Evolutionary conservation across 64 coral and sea anemone species (phyloP).

Genomic region (Actinia tenebrosa): DNA sequence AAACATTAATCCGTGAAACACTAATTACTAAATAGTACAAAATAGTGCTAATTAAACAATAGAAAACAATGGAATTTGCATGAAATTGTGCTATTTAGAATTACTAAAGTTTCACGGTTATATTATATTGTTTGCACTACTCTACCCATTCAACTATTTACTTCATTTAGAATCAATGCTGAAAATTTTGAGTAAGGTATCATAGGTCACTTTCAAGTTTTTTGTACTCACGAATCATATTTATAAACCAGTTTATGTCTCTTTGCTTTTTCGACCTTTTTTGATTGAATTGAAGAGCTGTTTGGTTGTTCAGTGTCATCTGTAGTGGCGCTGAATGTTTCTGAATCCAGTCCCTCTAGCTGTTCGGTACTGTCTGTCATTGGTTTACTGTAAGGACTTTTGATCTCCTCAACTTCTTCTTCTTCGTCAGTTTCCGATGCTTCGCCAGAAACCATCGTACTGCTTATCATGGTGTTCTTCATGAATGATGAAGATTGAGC

Average conservation of each 20-base stretch:
- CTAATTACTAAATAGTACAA: too few species aligned
- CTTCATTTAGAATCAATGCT: too few species aligned
- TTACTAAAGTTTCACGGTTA: too few species aligned
- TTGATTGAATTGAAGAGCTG: not conserved
- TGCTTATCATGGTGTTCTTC: constrained; percentile 59
- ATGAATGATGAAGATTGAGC: constrained; percentile 44
- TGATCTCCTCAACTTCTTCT: constrained; percentile 20
- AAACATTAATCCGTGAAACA: too few species aligned
- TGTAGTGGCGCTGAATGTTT: not conserved
- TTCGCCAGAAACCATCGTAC: constrained; percentile 93
- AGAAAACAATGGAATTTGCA: too few species aligned
- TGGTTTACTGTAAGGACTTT: not conserved
- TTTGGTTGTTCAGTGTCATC: not conserved
- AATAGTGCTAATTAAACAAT: too few species aligned
- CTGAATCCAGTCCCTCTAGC: not conserved
- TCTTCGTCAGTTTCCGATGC: constrained; percentile 99
- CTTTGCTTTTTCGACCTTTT: constrained; percentile 48
- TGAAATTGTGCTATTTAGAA: too few species aligned
- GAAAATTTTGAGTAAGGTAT: too few species aligned
- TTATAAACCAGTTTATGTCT: constrained; percentile 85
- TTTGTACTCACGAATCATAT: constrained; percentile 84
- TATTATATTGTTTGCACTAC: too few species aligned
- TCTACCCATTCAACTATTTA: too few species aligned
- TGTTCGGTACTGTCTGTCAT: not conserved
- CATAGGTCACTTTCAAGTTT: not conserved